Percentiles rank a stretch among this genome's conserved stretches.
These are phyloP conservation scores for Apomyelois bistriatella DNA, from an alignment of 2,888 invertebrate genomes.

Conservation along the genomic window DNA sequence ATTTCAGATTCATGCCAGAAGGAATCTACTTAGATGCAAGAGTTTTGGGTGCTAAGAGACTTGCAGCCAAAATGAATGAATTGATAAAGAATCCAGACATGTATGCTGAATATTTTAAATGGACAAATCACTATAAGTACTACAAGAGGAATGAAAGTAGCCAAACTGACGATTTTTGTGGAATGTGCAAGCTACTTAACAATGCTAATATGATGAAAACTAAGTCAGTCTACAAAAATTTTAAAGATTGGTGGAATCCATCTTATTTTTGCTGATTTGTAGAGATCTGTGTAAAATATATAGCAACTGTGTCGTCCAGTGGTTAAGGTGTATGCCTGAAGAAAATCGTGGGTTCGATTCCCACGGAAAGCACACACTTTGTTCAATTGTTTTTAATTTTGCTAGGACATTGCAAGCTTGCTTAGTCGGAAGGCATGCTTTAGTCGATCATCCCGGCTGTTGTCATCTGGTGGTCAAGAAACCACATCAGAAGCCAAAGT, in stretches of 20 bases:
- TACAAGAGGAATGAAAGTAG: slow-evolving; percentile 36
- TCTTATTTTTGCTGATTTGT: slow-evolving; percentile 23
- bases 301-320: no score
- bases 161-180: slow-evolving; percentile 61
- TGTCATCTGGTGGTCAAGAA: no score
- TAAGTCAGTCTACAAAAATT: slow-evolving; percentile 40
- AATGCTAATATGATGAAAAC: slow-evolving; percentile 39
- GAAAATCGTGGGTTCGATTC: no score
- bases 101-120: slow-evolving; percentile 56
- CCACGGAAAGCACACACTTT: no score
- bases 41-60: slow-evolving; percentile 35
- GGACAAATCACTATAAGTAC: slow-evolving; percentile 60
- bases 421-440: no score
- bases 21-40: slow-evolving; percentile 56
- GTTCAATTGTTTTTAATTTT: no score
- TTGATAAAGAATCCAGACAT: slow-evolving; percentile 45
- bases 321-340: no score
- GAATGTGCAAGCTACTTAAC: slow-evolving; percentile 53
- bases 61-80: slow-evolving; percentile 50
- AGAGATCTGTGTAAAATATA: not conserved
- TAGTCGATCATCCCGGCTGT: no score
- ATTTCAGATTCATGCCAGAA: slow-evolving; percentile 61
- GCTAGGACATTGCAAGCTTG: no score
- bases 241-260: slow-evolving; percentile 56
- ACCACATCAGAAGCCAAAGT: no score